Evolutionary conservation across 2,888 invertebrate species (phyloP), one percentile per base, ranked within the genome.

Genomic region (Lathronympha strigana): DNA sequence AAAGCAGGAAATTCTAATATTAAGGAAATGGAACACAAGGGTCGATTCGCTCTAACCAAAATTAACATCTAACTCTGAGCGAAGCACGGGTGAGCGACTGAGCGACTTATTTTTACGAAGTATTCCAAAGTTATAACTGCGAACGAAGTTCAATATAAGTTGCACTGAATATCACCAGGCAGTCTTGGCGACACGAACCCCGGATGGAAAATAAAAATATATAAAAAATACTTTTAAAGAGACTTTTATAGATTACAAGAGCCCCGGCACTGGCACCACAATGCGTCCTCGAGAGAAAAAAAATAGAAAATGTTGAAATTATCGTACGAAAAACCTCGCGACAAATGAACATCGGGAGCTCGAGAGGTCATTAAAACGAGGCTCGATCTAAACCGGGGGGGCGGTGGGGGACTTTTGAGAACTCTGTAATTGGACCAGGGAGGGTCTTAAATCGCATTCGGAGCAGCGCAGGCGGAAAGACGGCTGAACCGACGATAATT

Each of bases 311-410:
- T 82, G 80, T 78, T 80, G 79, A 84, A 87, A 88, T 88, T 87
- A 88, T 89, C 87, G 84, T 86, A 87, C 84, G 86, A 86, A 86
- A 88, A 88, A 83, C 85, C 86, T 82, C 77, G 87, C 89, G 90
- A 91, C 91, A 92, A 92, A 91, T 92, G 92, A 92, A 88, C 91
- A 92, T 89, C 91, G 90, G 85, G 79, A 82, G 77, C 86, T 90
- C 79, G 86, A 92, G 92, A 91, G 91, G 91, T 92, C 91, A 91
- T 92, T 92, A 92, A 90, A 91, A 89, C 81, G 87, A 82, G 86
- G 82, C 88, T 87, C 88, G 88, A 88, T 90, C 88, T 89, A 89
- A 91, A 92, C 89, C 84, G 87, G 83, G 81, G 79, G 79, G 78
- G 80, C 74, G 61, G 69, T 71, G 81, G 82, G 82, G 86, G 82